Conservation (phyloP, 2,888 invertebrate species). For the Apamea crenata region DNA sequence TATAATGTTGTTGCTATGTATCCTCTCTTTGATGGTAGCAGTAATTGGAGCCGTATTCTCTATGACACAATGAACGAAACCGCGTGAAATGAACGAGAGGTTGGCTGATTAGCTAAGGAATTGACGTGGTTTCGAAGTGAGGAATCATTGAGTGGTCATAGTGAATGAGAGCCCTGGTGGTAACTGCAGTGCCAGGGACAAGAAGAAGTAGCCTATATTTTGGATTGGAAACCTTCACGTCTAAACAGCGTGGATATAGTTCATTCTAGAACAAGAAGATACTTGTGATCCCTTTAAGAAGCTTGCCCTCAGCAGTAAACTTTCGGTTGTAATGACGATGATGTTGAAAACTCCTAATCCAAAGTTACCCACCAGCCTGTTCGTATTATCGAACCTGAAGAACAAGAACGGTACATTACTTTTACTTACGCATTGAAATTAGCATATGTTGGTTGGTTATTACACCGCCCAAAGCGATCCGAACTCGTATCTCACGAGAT, state of each 20-base stretch:
- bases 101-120: too few species aligned
- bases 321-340: not conserved
- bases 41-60: not conserved
- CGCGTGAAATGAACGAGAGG: too few species aligned
- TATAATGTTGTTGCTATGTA: not conserved
- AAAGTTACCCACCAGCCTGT: not conserved
- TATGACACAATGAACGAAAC: not conserved
- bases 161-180: not conserved
- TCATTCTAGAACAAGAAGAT: not conserved
- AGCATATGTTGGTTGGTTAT: not conserved
- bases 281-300: not conserved
- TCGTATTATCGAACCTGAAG: not conserved
- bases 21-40: not conserved
- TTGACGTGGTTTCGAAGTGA: not conserved
- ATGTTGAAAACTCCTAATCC: not conserved
- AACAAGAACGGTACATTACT: slow-evolving; percentile 4
- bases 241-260: not conserved
- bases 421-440: slow-evolving; percentile 9
- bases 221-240: not conserved
- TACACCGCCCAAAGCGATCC: slow-evolving; percentile 10
- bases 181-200: not conserved
- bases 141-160: not conserved
- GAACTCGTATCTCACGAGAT: slow-evolving; percentile 40
- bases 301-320: not conserved
- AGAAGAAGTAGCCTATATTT: not conserved